phyloP scores from a whole-genome alignment of 1,140 invertebrate species.

The Papilio xuthus region DNA sequence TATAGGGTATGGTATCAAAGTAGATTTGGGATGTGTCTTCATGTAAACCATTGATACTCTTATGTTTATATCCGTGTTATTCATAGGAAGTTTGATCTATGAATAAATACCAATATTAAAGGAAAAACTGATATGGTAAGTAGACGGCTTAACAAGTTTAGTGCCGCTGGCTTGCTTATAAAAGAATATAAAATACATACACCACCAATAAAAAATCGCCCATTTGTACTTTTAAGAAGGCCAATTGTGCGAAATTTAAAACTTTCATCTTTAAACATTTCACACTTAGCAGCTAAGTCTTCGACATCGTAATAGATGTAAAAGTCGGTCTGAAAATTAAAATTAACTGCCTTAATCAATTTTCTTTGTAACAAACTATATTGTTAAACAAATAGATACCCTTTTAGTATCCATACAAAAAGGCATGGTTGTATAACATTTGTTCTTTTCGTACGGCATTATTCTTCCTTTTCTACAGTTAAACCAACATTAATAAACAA shows the following conservation, averaged over 20 bases:
- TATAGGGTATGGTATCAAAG: slow-evolving; percentile 57
- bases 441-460: slow-evolving; percentile 47
- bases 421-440: slow-evolving; percentile 48
- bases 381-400: slow-evolving; percentile 1
- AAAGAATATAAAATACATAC: slow-evolving; percentile 49
- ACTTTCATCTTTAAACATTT: slow-evolving; percentile 44
- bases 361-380: slow-evolving; percentile 6
- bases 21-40: slow-evolving; percentile 47
- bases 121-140: background rate
- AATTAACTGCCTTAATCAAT: slow-evolving; percentile 33
- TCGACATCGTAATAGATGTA: slow-evolving; percentile 50
- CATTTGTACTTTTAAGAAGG: slow-evolving; percentile 60
- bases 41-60: slow-evolving; percentile 60
- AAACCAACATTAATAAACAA: no score
- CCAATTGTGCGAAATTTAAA: slow-evolving; percentile 63
- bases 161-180: background rate
- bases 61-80: slow-evolving; percentile 40
- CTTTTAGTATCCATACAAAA: slow-evolving; percentile 47
- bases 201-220: slow-evolving; percentile 59
- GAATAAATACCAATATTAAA: slow-evolving; percentile 26
- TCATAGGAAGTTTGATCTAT: slow-evolving; percentile 44
- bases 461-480: background rate
- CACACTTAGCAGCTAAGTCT: slow-evolving; percentile 50
- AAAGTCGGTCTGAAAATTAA: slow-evolving; percentile 58
- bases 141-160: background rate